Evolutionary conservation across 2,797 vertebrate genomes (phyloP).

Genomic region (Eutrigla gurnardus): DNA sequence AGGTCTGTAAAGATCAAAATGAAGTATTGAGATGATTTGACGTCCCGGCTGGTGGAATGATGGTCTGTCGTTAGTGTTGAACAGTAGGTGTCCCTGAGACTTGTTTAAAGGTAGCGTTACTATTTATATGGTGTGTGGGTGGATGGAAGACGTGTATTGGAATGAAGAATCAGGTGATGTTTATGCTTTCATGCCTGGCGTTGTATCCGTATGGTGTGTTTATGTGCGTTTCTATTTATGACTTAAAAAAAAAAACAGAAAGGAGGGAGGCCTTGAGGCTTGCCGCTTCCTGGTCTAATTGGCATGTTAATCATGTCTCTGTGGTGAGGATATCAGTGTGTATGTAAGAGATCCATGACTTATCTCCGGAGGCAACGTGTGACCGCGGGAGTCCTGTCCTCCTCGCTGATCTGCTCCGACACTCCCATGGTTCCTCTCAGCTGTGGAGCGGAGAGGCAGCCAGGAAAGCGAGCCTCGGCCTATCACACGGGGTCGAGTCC

Average conservation of each 20-base stretch:
- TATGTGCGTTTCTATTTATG: conserved; percentile 62
- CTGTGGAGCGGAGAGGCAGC: conserved; percentile 35
- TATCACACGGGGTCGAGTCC: conserved; percentile 46
- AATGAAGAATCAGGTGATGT: conserved; percentile 50
- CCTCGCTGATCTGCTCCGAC: conserved; percentile 44
- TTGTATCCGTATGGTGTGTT: conserved; percentile 27
- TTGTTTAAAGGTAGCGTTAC: conserved; percentile 18
- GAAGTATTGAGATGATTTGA: too few relatives aligned
- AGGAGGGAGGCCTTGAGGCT: conserved; percentile 28
- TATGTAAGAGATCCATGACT: conserved; percentile 66
- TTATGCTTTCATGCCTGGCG: conserved; percentile 43
- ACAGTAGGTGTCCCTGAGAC: conserved; percentile 1
- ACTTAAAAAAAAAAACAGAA: conserved; percentile 5
- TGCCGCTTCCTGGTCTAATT: conserved; percentile 76
- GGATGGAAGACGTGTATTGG: conserved; percentile 36
- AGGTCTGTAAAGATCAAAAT: too few relatives aligned
- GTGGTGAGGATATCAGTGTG: conserved; percentile 67
- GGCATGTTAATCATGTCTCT: conserved; percentile 74
- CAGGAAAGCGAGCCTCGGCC: conserved; percentile 29
- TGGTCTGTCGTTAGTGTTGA: too few relatives aligned
- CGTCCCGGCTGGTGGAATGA: too few relatives aligned
- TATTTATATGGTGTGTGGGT: conserved; percentile 43
- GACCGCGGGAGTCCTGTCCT: conserved; percentile 72
- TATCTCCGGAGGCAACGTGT: conserved; percentile 72
- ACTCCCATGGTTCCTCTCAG: conserved; percentile 39